Conservation (phyloP, 1,140 invertebrate genomes). For the Pseudomyrmex gracilis region DNA sequence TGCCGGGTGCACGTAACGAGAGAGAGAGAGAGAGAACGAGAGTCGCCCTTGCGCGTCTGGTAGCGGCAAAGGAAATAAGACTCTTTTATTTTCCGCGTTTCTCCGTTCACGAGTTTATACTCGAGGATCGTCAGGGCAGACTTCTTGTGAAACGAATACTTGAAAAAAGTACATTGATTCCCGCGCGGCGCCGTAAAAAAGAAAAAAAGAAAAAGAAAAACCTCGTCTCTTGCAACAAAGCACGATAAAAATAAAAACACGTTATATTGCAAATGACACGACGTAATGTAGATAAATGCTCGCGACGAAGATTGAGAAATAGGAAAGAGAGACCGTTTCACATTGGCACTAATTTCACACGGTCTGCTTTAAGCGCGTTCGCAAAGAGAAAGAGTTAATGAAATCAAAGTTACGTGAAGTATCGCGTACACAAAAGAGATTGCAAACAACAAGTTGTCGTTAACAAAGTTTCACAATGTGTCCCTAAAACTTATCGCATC, state of each 20-base stretch:
- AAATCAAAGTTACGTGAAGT: too few relatives aligned
- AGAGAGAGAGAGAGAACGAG: too few relatives aligned
- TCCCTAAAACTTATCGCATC: too few relatives aligned
- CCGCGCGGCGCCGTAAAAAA: neutral
- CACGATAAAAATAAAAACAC: neutral
- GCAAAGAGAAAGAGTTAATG: too few relatives aligned
- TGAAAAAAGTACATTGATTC: neutral
- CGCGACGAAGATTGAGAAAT: too few relatives aligned
- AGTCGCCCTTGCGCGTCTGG: constrained; percentile 23
- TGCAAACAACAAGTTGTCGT: too few relatives aligned
- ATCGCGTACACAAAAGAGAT: too few relatives aligned
- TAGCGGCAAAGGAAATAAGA: constrained; percentile 52
- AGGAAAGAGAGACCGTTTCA: neutral
- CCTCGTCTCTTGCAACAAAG: neutral
- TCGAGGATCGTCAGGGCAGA: neutral
- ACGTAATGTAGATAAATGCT: neutral
- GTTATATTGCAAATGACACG: neutral
- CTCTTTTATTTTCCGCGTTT: constrained; percentile 20
- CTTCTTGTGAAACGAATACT: constrained; percentile 8
- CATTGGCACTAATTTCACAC: too few relatives aligned
- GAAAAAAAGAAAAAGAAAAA: neutral
- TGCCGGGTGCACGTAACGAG: constrained; percentile 38
- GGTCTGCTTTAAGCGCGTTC: too few relatives aligned
- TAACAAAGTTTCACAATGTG: too few relatives aligned
- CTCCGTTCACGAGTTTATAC: constrained; percentile 26